A percentile compares a stretch with the other conserved stretches of the same genome.
phyloP scores from a whole-genome alignment of 2,113 vertebrate genomes.

The Chamaetylas fuelleborni region DNA sequence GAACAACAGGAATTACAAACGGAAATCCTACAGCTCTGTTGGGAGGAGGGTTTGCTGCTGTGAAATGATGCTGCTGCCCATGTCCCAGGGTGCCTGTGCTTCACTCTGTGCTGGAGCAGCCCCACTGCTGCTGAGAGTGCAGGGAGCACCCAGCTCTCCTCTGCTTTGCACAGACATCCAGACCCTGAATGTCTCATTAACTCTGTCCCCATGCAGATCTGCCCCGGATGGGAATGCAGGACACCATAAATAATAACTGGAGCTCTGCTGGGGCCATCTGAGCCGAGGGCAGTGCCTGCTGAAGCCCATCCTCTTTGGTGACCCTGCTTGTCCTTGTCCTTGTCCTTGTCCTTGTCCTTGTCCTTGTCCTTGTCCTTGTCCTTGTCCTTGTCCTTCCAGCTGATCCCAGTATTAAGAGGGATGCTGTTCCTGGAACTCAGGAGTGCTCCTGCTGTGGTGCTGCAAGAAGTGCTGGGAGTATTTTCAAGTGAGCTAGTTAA shows the following conservation, averaged over 20 bases:
- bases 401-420: neutral
- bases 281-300: neutral
- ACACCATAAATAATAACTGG: neutral
- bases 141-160: too few species aligned
- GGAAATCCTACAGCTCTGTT: neutral
- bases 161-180: rapidly evolving
- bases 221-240: neutral
- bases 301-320: neutral
- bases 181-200: neutral
- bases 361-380: too few species aligned
- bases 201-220: rapidly evolving
- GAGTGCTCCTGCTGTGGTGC: rapidly evolving
- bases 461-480: rapidly evolving
- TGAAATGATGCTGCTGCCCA: neutral
- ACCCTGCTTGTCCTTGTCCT: neutral
- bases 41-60: neutral
- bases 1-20: too few species aligned
- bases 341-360: neutral
- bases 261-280: rapidly evolving
- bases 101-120: neutral
- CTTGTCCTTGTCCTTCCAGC: neutral
- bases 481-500: neutral
- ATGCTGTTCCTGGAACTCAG: neutral
- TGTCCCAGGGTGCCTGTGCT: rapidly evolving
- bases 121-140: too few species aligned